phyloP scores from a whole-genome alignment of 2,888 invertebrate species.

The Eubasilissa splendida region DNA sequence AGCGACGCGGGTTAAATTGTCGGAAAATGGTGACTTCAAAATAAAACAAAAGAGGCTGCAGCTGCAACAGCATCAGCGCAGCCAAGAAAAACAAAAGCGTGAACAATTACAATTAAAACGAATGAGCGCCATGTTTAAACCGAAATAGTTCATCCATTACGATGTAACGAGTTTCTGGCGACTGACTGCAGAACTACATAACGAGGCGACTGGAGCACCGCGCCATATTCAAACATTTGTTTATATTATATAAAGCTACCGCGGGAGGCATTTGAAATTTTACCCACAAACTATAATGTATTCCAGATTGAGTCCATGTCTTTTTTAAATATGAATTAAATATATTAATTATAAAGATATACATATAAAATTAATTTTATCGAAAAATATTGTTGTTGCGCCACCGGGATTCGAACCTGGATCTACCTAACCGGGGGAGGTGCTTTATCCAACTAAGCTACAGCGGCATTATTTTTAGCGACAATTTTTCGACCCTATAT shows the following conservation, averaged over 20 bases:
- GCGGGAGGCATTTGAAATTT: conserved; percentile 6
- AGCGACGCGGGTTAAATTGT: neutral
- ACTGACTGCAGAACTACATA: conserved; percentile 21
- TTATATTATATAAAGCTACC: neutral
- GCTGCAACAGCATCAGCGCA: no score
- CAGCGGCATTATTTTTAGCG: no score
- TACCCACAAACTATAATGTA: neutral
- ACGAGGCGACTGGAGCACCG: conserved; percentile 23
- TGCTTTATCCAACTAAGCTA: no score
- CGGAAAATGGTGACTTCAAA: conserved; percentile 17
- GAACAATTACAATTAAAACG: conserved; percentile 47
- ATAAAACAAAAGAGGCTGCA: conserved; percentile 15
- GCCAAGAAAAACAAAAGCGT: conserved; percentile 39
- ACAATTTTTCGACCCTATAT: no score
- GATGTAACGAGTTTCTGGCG: conserved; percentile 52
- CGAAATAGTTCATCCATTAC: conserved; percentile 51
- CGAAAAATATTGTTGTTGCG: no score
- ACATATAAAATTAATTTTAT: no score
- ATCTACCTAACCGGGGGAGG: no score
- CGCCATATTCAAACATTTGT: conserved; percentile 12
- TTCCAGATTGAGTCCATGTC: no score
- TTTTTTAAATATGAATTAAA: no score
- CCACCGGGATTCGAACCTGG: no score
- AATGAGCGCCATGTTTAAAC: conserved; percentile 44
- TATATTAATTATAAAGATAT: no score